Evolutionary conservation across 2,888 invertebrate species (phyloP).

Genomic region (Idaea straminata): DNA sequence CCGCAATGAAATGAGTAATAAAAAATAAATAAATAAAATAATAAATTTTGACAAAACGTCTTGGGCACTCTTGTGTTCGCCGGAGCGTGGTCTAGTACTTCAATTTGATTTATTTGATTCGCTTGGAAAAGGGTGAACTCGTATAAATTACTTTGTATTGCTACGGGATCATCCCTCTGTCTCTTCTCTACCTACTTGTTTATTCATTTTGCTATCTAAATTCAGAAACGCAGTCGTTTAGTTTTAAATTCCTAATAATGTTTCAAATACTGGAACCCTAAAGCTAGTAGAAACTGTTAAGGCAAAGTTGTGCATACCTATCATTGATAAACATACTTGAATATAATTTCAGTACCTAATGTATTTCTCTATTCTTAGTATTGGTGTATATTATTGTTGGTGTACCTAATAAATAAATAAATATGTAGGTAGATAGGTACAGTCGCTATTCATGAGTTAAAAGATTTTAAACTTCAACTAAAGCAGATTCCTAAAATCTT

Average conservation of each 20-base stretch:
- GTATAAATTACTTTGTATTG: slow-evolving; percentile 65
- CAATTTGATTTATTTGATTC: slow-evolving; percentile 79
- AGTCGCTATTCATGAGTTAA: too few relatives aligned
- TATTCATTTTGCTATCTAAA: slow-evolving; percentile 18
- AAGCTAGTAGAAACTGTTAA: too few relatives aligned
- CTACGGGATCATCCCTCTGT: slow-evolving; percentile 27
- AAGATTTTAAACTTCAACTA: too few relatives aligned
- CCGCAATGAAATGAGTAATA: slow-evolving; percentile 69
- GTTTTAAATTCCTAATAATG: background rate
- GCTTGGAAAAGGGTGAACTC: slow-evolving; percentile 66
- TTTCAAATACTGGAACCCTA: background rate
- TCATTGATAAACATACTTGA: too few relatives aligned
- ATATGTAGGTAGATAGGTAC: too few relatives aligned
- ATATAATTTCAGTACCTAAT: too few relatives aligned
- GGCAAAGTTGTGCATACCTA: too few relatives aligned
- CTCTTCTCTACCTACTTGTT: slow-evolving; percentile 26
- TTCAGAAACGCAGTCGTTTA: slow-evolving; percentile 10
- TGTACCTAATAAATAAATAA: too few relatives aligned
- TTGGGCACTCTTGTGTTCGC: slow-evolving; percentile 72
- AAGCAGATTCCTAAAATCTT: too few relatives aligned
- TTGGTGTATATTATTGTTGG: too few relatives aligned
- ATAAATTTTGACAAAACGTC: slow-evolving; percentile 80
- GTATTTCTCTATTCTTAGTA: too few relatives aligned
- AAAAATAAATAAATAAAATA: slow-evolving; percentile 78
- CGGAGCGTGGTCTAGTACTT: slow-evolving; percentile 71